Conservation (phyloP, 2,888 invertebrate genomes). For the Ormyrus nitidulus region DNA sequence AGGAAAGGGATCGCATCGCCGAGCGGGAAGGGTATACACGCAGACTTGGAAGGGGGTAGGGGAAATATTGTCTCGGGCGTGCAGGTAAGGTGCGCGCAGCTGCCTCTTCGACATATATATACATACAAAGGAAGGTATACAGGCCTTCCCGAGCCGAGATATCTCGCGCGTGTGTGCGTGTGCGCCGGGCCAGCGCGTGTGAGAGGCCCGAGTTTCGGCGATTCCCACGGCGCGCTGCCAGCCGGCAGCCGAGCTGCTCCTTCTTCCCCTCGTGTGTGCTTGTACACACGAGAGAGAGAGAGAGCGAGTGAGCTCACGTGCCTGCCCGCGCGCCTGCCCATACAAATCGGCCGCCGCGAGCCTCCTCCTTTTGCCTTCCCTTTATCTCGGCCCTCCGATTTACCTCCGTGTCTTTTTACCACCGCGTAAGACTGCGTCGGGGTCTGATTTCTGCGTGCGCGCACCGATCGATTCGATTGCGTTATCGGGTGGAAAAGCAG, state of each 20-base stretch:
- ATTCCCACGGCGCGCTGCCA: conserved; percentile 57
- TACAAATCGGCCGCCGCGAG: neutral
- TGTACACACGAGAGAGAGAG: no score
- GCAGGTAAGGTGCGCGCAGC: neutral
- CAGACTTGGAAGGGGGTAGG: neutral
- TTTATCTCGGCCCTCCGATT: neutral
- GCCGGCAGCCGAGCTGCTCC: conserved; percentile 27
- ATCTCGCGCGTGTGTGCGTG: neutral
- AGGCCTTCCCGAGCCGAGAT: neutral
- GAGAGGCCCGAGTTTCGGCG: conserved; percentile 58
- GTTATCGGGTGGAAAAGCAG: no score
- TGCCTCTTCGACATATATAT: no score
- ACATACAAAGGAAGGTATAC: no score
- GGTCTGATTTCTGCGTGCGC: no score
- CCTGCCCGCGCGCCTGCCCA: neutral
- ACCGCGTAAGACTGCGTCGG: no score
- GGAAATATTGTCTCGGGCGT: conserved; percentile 14
- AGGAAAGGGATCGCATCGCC: neutral
- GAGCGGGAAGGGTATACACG: neutral
- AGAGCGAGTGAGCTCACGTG: neutral
- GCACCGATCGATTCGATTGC: no score
- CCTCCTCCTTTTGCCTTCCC: neutral
- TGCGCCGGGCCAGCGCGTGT: conserved; percentile 42
- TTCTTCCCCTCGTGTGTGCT: no score
- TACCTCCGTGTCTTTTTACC: neutral